Percentiles rank a stretch among this genome's conserved stretches.
phyloP scores from a whole-genome alignment of 2,797 vertebrate species.

The Pseudochirops corinnae region DNA sequence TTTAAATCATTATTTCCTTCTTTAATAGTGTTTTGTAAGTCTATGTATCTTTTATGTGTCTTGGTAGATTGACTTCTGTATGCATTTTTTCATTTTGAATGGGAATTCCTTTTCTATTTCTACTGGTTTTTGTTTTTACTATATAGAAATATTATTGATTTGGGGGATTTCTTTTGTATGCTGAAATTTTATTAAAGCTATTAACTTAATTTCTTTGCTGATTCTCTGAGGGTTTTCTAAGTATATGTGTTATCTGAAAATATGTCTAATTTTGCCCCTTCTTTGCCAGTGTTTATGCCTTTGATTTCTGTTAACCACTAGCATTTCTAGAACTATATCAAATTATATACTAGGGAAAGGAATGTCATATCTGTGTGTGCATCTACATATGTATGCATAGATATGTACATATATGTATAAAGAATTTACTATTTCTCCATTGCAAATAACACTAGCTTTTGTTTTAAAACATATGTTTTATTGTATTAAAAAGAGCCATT shows the following conservation, averaged over 20 bases:
- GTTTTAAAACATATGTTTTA: too few relatives aligned
- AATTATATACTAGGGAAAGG: not conserved
- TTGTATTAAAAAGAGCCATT: too few relatives aligned
- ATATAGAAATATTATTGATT: not conserved
- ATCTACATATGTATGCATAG: too few relatives aligned
- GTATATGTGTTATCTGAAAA: not conserved
- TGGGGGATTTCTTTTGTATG: not conserved
- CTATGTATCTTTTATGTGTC: not conserved
- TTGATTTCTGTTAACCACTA: not conserved
- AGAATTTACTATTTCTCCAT: too few relatives aligned
- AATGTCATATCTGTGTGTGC: not conserved
- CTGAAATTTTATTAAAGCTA: not conserved
- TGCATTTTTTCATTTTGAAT: not conserved
- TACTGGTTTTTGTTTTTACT: not conserved
- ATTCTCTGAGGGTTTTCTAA: not conserved
- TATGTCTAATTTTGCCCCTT: not conserved
- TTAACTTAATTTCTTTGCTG: not conserved
- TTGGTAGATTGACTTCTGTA: not conserved
- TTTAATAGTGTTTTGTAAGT: not conserved
- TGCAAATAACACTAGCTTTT: too few relatives aligned
- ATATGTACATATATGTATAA: too few relatives aligned
- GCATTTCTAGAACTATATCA: not conserved
- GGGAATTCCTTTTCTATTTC: not conserved
- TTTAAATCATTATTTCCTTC: not conserved
- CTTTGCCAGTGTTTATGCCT: not conserved